phyloP scores from a whole-genome alignment of 2,888 invertebrate species.

The Trichogramma evanescens region DNA sequence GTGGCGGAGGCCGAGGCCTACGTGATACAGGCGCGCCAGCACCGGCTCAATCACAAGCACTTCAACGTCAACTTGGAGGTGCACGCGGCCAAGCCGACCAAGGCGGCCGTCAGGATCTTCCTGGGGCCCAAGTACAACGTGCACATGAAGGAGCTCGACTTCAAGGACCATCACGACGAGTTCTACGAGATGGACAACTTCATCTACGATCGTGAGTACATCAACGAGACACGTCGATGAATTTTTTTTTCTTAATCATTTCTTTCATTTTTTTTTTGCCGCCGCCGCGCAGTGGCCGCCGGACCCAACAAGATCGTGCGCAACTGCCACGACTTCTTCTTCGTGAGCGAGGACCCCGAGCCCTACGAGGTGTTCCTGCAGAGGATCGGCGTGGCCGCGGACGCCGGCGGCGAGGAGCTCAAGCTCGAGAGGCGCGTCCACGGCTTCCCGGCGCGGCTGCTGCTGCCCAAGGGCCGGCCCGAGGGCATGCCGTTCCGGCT shows the following conservation, averaged over 20 bases:
- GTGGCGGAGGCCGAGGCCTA: conserved; percentile 46
- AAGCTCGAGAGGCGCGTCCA: conserved; percentile 48
- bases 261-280: conserved; percentile 15
- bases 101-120: conserved; percentile 60
- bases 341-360: conserved; percentile 54
- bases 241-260: background rate
- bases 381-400: conserved; percentile 26
- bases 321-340: conserved; percentile 60
- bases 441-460: conserved; percentile 64
- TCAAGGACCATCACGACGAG: conserved; percentile 55
- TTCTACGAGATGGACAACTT: conserved; percentile 54
- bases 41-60: conserved; percentile 64
- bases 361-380: conserved; percentile 35
- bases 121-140: conserved; percentile 64
- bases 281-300: conserved; percentile 46
- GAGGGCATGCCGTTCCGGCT: conserved; percentile 62
- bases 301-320: conserved; percentile 65
- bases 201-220: conserved; percentile 35
- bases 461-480: conserved; percentile 64
- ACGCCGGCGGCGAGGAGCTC: conserved; percentile 49
- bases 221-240: background rate
- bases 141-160: conserved; percentile 49
- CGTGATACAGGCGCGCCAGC: conserved; percentile 57
- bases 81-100: conserved; percentile 53
- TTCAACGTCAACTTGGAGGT: conserved; percentile 59